Evolutionary conservation across 2,113 vertebrate species (phyloP).

Genomic region (Cyprinodon tularosa): DNA sequence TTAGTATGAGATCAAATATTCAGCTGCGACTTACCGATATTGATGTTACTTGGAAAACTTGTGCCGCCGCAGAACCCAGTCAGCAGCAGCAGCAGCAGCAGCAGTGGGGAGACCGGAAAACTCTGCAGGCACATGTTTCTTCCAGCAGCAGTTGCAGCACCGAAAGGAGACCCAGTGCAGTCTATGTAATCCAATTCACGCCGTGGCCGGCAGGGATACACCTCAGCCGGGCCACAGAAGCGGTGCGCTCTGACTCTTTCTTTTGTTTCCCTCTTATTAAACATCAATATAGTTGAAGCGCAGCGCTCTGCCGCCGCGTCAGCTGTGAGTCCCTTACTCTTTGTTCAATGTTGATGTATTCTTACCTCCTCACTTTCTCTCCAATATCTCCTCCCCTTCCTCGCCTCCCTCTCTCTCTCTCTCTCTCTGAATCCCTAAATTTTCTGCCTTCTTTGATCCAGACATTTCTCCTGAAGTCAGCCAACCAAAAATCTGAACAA

Average conservation of each 20-base stretch:
- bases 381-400: neutral
- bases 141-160: conserved; percentile 84
- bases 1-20: neutral
- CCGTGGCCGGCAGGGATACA: conserved; percentile 16
- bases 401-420: neutral
- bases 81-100: conserved; percentile 64
- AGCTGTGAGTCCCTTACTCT: conserved; percentile 18
- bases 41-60: conserved; percentile 98
- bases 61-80: conserved; percentile 89
- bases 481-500: neutral
- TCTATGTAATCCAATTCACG: conserved; percentile 85
- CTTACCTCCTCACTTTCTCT: neutral
- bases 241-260: neutral
- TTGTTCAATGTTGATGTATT: conserved; percentile 1
- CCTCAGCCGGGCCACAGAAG: conserved; percentile 36
- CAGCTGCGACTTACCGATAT: conserved; percentile 89
- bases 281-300: conserved; percentile 32
- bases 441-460: neutral
- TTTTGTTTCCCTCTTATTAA: neutral
- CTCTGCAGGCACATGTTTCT: conserved; percentile 88
- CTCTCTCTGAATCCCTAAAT: neutral
- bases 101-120: conserved; percentile 78
- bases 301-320: conserved; percentile 27
- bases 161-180: conserved; percentile 83
- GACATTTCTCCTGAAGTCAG: neutral